These are phyloP conservation scores for Bacillus rossius DNA, from an alignment of 1,140 invertebrate genomes.

Conservation along the genomic window DNA sequence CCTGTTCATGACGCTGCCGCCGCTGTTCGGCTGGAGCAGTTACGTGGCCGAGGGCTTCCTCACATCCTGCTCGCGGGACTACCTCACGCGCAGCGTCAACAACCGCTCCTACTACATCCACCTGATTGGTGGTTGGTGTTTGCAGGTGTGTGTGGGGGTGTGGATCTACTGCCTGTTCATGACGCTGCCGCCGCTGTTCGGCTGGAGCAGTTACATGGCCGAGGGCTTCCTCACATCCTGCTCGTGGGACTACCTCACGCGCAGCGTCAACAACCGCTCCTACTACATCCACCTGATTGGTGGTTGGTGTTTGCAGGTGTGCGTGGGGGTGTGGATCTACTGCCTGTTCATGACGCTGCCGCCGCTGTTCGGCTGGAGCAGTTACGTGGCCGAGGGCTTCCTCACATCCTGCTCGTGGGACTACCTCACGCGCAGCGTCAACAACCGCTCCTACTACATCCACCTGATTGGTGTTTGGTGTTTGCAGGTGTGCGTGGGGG, in stretches of 20 bases:
- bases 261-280: constrained; percentile 36
- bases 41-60: constrained; percentile 48
- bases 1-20: constrained; percentile 41
- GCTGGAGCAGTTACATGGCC: constrained; percentile 47
- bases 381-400: constrained; percentile 47
- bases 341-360: constrained; percentile 42
- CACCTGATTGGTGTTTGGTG: no score
- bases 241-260: constrained; percentile 50
- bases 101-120: constrained; percentile 46
- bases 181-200: constrained; percentile 47
- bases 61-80: constrained; percentile 53
- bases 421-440: constrained; percentile 41
- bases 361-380: constrained; percentile 49
- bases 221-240: constrained; percentile 50
- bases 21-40: constrained; percentile 48
- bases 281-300: constrained; percentile 48
- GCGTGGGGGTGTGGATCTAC: constrained; percentile 47
- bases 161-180: constrained; percentile 47
- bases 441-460: constrained; percentile 44
- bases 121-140: no score
- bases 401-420: constrained; percentile 52
- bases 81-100: constrained; percentile 38
- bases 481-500: constrained; percentile 42
- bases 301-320: no score
- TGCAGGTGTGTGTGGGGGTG: constrained; percentile 42